Evolutionary conservation across 2,797 vertebrate genomes (phyloP).

Genomic region (Schizothorax lantsangensis): DNA sequence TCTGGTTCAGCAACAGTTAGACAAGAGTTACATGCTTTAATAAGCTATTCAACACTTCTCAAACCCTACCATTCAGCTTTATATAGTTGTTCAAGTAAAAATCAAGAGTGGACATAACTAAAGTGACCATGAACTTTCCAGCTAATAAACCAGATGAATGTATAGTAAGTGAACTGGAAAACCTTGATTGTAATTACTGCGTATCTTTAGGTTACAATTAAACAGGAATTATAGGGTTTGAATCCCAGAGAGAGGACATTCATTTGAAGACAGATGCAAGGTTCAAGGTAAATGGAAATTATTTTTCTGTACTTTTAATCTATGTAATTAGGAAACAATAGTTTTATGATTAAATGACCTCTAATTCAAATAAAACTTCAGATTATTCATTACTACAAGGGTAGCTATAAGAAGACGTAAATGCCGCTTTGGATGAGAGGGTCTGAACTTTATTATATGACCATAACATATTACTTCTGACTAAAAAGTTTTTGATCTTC

Average conservation of each 20-base stretch:
- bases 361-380: not conserved
- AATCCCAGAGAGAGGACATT: not conserved
- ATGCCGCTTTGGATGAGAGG: not conserved
- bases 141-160: not conserved
- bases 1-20: conserved; percentile 1
- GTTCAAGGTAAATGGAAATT: not conserved
- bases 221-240: conserved; percentile 5
- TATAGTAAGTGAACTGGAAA: not conserved
- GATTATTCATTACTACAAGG: not conserved
- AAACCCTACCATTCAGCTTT: conserved; percentile 14
- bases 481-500: not conserved
- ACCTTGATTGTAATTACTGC: conserved; percentile 33
- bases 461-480: not conserved
- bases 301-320: conserved; percentile 2
- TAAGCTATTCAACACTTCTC: not conserved
- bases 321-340: conserved; percentile 32
- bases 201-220: conserved; percentile 14
- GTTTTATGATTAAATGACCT: conserved; percentile 2
- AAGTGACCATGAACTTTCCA: not conserved
- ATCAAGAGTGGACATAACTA: not conserved
- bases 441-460: not conserved
- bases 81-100: not conserved
- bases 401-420: not conserved
- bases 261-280: not conserved
- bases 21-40: conserved; percentile 10